Base-by-base conservation (phyloP, 2,113 vertebrate genomes). In the Mormyrus iriodes region DNA sequence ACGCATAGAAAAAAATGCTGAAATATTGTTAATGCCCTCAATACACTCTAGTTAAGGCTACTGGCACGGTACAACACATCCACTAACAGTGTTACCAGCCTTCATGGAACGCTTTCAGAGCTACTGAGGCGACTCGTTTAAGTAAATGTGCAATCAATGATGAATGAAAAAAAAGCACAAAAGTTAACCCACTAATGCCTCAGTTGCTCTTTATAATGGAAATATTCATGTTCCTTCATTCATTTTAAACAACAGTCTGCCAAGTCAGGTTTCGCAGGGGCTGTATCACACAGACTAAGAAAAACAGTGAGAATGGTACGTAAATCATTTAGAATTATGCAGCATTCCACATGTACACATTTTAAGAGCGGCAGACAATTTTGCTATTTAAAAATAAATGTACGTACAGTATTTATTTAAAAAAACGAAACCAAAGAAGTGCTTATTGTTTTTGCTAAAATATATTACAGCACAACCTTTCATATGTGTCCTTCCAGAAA, bases 101-200 rank as follows among this genome's bases (percentile, higher is more conserved):
- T 91, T 92, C 90, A 88, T 90, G 89, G 88, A 89, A 88, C 55
- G 90, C 91, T 94, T 94, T 94, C 91, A 92, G 91, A 91, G 83
- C 91, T 87, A 90, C 89, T 90, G 91, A 92, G 90, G 88, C 90
- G 73, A 91, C 92, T 93, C 89, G 93, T 94, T 93, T 92, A 93
- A 93, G 91, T 91, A 92, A 93, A 93, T 76, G 89, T 92, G 90
- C 90, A 91, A 92, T 93, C 92, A 91, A 90, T 92, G 91, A 91
- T 88, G 53, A 93, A 89, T 89, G 86, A 90, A 46, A 88, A 69
- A 92, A 90, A 87, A 88, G 53, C 44, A 85, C 82, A 49, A 13
- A 35, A 12, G 31, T 87, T 87, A 87, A 87, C 86, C 86, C 55
- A 44, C 58, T 87, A 65, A 87, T n/a, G 86, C 35, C 55, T 65